Conservation (phyloP, 35 echinoderm and acorn worm species). For the Lytechinus pictus region DNA sequence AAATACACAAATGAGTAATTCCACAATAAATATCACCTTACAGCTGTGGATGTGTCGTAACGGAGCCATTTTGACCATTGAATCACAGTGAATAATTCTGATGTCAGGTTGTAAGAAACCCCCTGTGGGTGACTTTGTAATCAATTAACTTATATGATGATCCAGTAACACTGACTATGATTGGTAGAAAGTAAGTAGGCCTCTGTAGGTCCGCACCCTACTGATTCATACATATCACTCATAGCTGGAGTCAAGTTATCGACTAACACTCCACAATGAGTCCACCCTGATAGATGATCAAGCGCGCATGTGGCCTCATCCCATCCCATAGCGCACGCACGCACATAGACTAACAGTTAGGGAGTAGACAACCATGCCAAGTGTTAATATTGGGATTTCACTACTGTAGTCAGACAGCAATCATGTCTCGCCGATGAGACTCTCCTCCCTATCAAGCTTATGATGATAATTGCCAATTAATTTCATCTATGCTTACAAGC, state of each 20-base stretch:
- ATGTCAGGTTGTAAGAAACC: neutral
- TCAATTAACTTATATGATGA: neutral
- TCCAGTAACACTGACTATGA: neutral
- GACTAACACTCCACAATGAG: neutral
- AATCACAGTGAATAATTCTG: neutral
- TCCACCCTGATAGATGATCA: neutral
- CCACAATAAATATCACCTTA: neutral
- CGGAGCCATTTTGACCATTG: neutral
- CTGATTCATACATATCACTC: neutral
- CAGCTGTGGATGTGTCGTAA: neutral
- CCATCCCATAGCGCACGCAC: neutral
- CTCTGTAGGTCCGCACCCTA: neutral
- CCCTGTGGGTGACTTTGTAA: neutral
- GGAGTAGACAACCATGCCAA: neutral
- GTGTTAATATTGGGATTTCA: neutral
- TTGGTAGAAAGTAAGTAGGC: neutral
- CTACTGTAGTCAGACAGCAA: neutral
- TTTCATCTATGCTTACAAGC: neutral
- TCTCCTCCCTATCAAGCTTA: neutral
- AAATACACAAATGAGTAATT: neutral
- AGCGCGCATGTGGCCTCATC: neutral
- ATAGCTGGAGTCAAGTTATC: neutral
- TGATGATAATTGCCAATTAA: neutral
- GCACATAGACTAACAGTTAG: neutral
- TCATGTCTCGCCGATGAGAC: neutral